Percentiles rank a stretch among this genome's conserved stretches.
phyloP scores from a whole-genome alignment of 2,888 invertebrate species.

The Sussaba pulchella region DNA sequence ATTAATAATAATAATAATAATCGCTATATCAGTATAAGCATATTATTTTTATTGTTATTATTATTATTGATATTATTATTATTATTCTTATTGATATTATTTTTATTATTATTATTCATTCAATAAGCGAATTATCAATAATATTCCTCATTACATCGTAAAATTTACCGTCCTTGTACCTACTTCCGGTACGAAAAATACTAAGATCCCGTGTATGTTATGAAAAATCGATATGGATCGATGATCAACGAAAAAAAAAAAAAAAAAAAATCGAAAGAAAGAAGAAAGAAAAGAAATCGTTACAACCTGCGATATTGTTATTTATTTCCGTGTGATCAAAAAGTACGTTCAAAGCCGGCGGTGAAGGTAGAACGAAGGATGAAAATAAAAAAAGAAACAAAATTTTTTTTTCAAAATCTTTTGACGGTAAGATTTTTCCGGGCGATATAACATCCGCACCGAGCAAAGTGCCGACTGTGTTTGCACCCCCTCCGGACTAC shows the following conservation, averaged over 20 bases:
- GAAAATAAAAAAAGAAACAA: slow-evolving; percentile 18
- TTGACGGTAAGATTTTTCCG: slow-evolving; percentile 66
- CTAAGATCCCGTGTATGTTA: slow-evolving; percentile 38
- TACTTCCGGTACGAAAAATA: neutral
- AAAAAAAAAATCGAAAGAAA: no score
- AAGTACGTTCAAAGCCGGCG: slow-evolving; percentile 3
- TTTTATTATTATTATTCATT: no score
- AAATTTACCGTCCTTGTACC: no score
- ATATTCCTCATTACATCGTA: no score
- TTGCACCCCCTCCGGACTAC: slow-evolving; percentile 54
- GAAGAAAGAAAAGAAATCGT: slow-evolving; percentile 47
- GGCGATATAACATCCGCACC: slow-evolving; percentile 62
- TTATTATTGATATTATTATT: no score
- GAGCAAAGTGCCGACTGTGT: slow-evolving; percentile 64
- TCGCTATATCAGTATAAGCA: no score
- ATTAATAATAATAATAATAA: no score
- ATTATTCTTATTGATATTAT: no score
- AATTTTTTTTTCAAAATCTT: slow-evolving; percentile 62
- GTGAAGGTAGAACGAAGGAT: slow-evolving; percentile 12
- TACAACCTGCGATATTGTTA: slow-evolving; percentile 59
- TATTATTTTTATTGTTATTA: no score
- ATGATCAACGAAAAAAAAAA: slow-evolving; percentile 8
- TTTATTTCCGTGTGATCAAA: slow-evolving; percentile 22
- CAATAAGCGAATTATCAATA: no score
- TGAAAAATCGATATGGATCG: slow-evolving; percentile 62